Evolutionary conservation across 2,888 invertebrate genomes (phyloP), one percentile per base, ranked within the genome.

Genomic region (Drosophila mayaguana): DNA sequence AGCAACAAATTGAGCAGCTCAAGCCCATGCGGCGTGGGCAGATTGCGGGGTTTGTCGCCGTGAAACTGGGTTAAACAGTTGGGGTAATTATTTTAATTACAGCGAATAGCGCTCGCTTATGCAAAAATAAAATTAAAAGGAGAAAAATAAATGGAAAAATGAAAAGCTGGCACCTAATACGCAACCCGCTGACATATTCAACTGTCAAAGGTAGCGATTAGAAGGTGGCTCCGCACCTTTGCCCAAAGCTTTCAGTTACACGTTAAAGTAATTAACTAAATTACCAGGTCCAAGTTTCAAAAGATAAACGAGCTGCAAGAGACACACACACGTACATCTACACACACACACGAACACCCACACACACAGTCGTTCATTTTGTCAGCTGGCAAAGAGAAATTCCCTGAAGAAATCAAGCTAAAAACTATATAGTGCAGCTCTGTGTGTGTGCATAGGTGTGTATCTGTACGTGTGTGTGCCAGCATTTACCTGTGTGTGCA

Each of bases 341-440:
- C 32, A 51, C n/a, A 75, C 18, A 57, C 34, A 36, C 45, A 48
- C 25, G 67, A 46, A 46, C 25, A 54, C 43, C 36, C 54, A 64
- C 45, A 40, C 43, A 61, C 32, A 40, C 18, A 83, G 67, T 81
- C 71, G 59, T 75, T 78, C 60, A 65, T 66, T 64, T 75, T 88
- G 88, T 75, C 80, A 79, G 86, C 72, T 82, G 67, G 62, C 82
- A 71, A 64, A 34, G 63, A 48, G 59, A 85, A 84, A 91, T 90
- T 92, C 91, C 91, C 91, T 56, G 69, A 90, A 92, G 91, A 91
- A 91, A 91, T 91, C 91, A 92, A 91, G 91, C 90, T 91, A 91
- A 92, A 91, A 91, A 90, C 85, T 91, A 88, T 81, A 65, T 63
- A 63, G 53, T 53, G 60, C 46, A 59, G 48, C 57, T 56, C 7